These are phyloP conservation scores for Xylota segnis DNA, from an alignment of 2,888 invertebrate genomes.

Conservation along the genomic window DNA sequence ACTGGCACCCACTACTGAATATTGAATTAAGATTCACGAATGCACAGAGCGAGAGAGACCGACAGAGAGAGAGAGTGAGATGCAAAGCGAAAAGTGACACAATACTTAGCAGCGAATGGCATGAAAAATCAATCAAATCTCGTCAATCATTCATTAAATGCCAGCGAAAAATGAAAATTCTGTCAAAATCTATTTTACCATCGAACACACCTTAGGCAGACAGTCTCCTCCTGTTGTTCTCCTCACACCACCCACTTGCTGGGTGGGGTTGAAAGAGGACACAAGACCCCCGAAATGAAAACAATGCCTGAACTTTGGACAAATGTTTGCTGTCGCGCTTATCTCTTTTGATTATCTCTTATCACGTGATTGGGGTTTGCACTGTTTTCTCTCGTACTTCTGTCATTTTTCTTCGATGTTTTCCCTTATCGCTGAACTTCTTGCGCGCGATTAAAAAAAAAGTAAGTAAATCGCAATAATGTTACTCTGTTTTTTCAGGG, in stretches of 20 bases:
- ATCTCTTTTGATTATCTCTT: conserved; percentile 58
- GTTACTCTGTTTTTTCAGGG: neutral
- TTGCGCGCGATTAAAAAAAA: neutral
- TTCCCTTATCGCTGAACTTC: conserved; percentile 6
- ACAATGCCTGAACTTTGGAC: conserved; percentile 60
- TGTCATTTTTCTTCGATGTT: conserved; percentile 8
- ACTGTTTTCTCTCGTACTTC: conserved; percentile 7
- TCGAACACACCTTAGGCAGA: conserved; percentile 48
- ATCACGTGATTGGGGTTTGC: conserved; percentile 46
- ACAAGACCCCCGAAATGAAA: neutral
- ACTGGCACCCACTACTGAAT: conserved; percentile 46
- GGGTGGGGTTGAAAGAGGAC: conserved; percentile 11
- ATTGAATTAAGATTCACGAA: conserved; percentile 50
- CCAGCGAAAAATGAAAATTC: conserved; percentile 18
- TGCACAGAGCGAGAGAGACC: conserved; percentile 15
- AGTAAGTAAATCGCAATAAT: conserved; percentile 23
- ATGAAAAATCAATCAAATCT: conserved; percentile 34
- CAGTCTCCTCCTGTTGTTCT: conserved; percentile 53
- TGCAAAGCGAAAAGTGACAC: neutral
- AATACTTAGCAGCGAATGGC: neutral
- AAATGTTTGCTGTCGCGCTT: conserved; percentile 61
- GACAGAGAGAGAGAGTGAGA: neutral
- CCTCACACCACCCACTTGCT: conserved; percentile 27
- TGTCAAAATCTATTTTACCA: conserved; percentile 16
- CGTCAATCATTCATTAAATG: conserved; percentile 19